These are phyloP conservation scores for Gouania willdenowi DNA, from an alignment of 2,797 vertebrate species.

Conservation along the genomic window DNA sequence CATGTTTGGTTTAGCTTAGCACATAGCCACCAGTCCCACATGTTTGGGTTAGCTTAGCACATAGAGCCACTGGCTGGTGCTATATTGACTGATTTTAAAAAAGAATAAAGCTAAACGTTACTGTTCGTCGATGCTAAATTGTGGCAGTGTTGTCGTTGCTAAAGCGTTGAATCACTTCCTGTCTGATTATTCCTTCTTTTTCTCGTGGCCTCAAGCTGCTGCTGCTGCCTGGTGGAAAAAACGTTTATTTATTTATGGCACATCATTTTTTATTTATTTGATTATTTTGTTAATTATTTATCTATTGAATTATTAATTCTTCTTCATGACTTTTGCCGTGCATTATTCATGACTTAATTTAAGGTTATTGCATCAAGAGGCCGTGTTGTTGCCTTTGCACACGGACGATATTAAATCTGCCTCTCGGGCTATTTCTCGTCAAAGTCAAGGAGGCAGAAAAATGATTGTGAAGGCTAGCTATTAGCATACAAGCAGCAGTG, in stretches of 20 bases:
- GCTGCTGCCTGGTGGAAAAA: constrained; percentile 86
- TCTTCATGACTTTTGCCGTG: constrained; percentile 92
- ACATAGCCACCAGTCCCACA: too few species aligned
- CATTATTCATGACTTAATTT: constrained; percentile 99
- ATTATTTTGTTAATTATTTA: constrained; percentile 99
- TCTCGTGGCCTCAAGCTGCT: constrained; percentile 83
- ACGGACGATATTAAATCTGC: constrained; percentile 92
- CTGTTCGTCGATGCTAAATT: too few species aligned
- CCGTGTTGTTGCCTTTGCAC: constrained; percentile 88
- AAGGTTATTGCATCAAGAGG: constrained; percentile 99
- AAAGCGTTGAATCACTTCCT: too few species aligned
- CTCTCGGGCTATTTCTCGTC: constrained; percentile 84
- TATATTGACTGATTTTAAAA: too few species aligned
- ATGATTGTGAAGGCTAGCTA: constrained; percentile 70
- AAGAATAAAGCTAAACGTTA: too few species aligned
- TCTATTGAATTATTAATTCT: constrained; percentile 99
- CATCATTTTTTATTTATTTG: constrained; percentile 99
- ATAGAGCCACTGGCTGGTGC: too few species aligned
- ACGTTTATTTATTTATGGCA: constrained; percentile 95
- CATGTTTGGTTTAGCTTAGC: too few species aligned
- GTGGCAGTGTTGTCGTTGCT: too few species aligned
- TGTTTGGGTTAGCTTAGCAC: too few species aligned
- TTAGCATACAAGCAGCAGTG: constrained; percentile 63
- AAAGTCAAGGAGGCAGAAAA: constrained; percentile 71
- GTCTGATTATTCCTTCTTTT: constrained; percentile 62